These are phyloP conservation scores for Eurystomus glaucurus DNA, from an alignment of 2,797 vertebrate species.

Conservation along the genomic window DNA sequence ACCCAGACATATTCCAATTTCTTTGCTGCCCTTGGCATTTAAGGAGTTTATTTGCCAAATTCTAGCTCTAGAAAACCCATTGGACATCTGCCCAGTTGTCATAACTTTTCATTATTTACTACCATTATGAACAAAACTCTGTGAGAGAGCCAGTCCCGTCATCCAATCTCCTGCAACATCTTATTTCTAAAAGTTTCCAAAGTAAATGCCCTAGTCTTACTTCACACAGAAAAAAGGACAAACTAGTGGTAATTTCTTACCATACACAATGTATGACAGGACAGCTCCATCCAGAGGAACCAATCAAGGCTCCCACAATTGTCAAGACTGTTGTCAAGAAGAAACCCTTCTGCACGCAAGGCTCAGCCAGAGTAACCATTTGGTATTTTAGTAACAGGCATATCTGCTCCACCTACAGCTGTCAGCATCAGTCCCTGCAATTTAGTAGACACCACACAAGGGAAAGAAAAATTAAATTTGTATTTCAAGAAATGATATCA, in stretches of 20 bases:
- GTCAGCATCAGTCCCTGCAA: slow-evolving; percentile 85
- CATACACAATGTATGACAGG: slow-evolving; percentile 86
- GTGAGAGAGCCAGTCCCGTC: neutral
- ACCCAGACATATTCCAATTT: neutral
- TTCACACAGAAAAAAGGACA: neutral
- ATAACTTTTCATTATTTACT: neutral
- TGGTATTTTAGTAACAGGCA: slow-evolving; percentile 87
- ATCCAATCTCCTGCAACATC: neutral
- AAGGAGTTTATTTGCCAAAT: neutral
- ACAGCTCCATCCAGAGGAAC: slow-evolving; percentile 87
- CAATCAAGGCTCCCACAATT: slow-evolving; percentile 84
- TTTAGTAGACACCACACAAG: neutral
- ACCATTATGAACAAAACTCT: neutral
- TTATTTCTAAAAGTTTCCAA: neutral
- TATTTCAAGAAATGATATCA: neutral
- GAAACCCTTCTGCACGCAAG: slow-evolving; percentile 86
- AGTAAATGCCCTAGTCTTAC: neutral
- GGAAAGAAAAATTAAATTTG: neutral
- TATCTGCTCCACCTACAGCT: slow-evolving; percentile 87
- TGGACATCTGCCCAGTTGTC: neutral
- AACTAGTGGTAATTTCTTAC: slow-evolving; percentile 31
- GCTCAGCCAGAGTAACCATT: slow-evolving; percentile 89
- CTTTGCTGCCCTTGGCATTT: neutral
- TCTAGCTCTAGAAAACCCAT: neutral
- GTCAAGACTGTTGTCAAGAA: slow-evolving; percentile 89